These are phyloP conservation scores for Vulpes lagopus DNA, from an alignment of 2,113 vertebrate genomes.

Conservation along the genomic window DNA sequence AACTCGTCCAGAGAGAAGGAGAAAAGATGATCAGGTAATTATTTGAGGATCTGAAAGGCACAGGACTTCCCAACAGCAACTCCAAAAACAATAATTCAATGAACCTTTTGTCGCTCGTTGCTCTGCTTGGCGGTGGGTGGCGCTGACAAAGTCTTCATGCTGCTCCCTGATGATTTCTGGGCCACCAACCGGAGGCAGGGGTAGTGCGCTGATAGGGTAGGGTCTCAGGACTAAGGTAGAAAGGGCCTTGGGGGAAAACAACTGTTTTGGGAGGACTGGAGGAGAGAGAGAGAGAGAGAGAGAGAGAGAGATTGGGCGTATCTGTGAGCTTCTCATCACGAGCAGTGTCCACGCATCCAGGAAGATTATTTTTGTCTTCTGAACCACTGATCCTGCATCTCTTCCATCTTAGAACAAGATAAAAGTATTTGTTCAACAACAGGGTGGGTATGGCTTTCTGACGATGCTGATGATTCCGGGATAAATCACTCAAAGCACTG, in stretches of 20 bases:
- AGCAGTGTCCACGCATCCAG: neutral
- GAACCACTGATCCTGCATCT: neutral
- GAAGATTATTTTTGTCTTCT: neutral
- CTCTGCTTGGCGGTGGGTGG: neutral
- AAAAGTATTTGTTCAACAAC: neutral
- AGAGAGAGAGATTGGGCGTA: neutral
- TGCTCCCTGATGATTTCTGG: neutral
- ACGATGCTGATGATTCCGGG: neutral
- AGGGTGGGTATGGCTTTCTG: neutral
- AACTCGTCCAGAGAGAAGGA: neutral
- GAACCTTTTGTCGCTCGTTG: too few relatives aligned
- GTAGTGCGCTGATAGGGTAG: neutral
- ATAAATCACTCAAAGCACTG: neutral
- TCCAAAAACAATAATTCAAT: neutral
- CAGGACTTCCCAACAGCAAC: neutral
- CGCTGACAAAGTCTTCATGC: neutral
- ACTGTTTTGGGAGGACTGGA: neutral
- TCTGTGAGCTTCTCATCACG: neutral
- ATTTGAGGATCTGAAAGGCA: neutral
- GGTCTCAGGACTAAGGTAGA: neutral
- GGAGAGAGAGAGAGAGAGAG: neutral
- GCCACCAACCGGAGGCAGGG: neutral
- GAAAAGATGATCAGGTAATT: neutral
- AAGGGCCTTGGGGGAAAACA: neutral
- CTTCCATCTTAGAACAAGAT: neutral